Conservation (phyloP, 2,888 invertebrate species). For the Netelia inedita region DNA sequence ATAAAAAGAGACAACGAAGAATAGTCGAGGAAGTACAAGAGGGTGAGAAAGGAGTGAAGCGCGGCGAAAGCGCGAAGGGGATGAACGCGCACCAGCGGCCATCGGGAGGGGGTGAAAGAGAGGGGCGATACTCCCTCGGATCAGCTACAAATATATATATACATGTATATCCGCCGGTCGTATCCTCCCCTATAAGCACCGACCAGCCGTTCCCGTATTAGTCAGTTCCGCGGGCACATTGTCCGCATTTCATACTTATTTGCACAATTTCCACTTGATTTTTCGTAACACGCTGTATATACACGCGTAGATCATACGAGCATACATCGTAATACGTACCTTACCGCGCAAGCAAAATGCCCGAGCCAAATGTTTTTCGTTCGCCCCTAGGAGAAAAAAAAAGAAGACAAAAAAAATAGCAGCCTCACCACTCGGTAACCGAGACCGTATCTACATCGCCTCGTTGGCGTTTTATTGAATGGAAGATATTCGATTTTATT, state of each 20-base stretch:
- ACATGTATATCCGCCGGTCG: slow-evolving; percentile 22
- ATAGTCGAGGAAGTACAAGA: slow-evolving; percentile 14
- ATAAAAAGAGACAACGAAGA: slow-evolving; percentile 44
- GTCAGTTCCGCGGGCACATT: slow-evolving; percentile 83
- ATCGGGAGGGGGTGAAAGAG: slow-evolving; percentile 17
- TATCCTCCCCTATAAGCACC: slow-evolving; percentile 50
- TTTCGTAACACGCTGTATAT: slow-evolving; percentile 72
- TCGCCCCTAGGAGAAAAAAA: slow-evolving; percentile 41
- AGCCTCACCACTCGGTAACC: slow-evolving; percentile 62
- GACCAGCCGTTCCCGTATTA: slow-evolving; percentile 78
- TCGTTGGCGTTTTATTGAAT: slow-evolving; percentile 81
- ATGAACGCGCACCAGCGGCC: slow-evolving; percentile 21
- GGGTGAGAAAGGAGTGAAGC: slow-evolving; percentile 43
- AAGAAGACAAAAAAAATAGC: slow-evolving; percentile 31
- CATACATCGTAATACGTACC: slow-evolving; percentile 41
- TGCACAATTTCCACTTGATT: slow-evolving; percentile 83
- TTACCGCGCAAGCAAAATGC: slow-evolving; percentile 42
- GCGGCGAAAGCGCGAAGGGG: slow-evolving; percentile 37
- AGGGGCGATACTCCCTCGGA: slow-evolving; percentile 50
- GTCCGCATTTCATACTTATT: slow-evolving; percentile 84
- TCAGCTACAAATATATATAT: slow-evolving; percentile 18
- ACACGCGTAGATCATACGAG: slow-evolving; percentile 29
- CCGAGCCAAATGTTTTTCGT: slow-evolving; percentile 73
- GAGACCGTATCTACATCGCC: slow-evolving; percentile 62
- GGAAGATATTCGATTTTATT: slow-evolving; percentile 83